Percentiles rank a stretch among this genome's conserved stretches.
These are phyloP conservation scores for Hippasteria phrygiana DNA, from an alignment of 53 echinoderm and acorn worm genomes.

Conservation along the genomic window DNA sequence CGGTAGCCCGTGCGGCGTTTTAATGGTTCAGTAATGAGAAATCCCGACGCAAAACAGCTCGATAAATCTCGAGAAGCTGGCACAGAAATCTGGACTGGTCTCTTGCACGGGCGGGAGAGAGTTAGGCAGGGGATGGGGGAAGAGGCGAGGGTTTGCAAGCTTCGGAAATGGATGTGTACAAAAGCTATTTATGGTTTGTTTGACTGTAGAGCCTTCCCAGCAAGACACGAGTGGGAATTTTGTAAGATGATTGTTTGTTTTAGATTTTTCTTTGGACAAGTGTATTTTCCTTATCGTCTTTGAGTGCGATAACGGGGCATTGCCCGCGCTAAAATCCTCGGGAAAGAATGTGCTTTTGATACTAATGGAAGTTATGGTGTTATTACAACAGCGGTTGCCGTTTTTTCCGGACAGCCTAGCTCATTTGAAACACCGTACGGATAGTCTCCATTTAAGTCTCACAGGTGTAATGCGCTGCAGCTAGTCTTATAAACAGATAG, in stretches of 20 bases:
- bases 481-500: no score
- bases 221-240: neutral
- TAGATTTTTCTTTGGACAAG: neutral
- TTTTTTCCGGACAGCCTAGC: no score
- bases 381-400: no score
- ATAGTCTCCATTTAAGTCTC: no score
- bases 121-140: neutral
- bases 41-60: conserved; percentile 55
- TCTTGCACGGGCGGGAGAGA: neutral
- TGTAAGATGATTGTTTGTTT: neutral
- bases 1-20: conserved; percentile 6
- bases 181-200: no score
- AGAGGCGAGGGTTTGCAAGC: neutral
- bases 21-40: conserved; percentile 56
- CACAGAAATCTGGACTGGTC: neutral
- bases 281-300: neutral
- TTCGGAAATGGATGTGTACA: conserved; percentile 4
- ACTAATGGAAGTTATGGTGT: no score
- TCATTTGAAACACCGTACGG: no score
- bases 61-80: conserved; percentile 19
- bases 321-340: no score
- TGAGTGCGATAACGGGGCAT: neutral
- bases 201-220: no score
- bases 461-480: no score
- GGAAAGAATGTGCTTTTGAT: no score